Evolutionary conservation across 2,888 invertebrate genomes (phyloP).

Genomic region (Eupithecia insigniata): DNA sequence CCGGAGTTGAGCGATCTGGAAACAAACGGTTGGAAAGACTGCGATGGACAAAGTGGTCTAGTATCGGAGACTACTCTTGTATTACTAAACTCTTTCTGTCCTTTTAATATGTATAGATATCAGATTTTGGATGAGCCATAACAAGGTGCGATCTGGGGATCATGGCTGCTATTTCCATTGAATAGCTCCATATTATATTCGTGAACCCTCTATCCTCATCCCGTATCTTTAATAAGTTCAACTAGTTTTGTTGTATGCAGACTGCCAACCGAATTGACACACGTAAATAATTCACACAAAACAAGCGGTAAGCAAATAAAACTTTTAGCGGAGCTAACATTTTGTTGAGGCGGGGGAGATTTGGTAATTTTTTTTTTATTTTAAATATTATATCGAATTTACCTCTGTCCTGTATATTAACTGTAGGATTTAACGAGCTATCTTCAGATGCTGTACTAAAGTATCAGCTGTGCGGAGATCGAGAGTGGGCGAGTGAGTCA

Average conservation of each 20-base stretch:
- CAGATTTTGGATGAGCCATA: too few relatives aligned
- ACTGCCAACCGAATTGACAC: neutral
- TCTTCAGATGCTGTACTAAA: slow-evolving; percentile 15
- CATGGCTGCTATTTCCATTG: too few relatives aligned
- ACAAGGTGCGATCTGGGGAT: too few relatives aligned
- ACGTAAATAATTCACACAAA: neutral
- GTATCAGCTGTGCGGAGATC: slow-evolving; percentile 30
- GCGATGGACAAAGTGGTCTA: neutral
- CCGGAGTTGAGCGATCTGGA: neutral
- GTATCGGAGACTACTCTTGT: neutral
- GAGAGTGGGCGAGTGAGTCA: slow-evolving; percentile 67
- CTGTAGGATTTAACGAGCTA: neutral
- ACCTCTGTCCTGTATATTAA: neutral
- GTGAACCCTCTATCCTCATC: too few relatives aligned
- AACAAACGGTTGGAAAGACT: neutral
- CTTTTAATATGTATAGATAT: too few relatives aligned
- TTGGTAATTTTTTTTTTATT: too few relatives aligned
- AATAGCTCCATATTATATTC: too few relatives aligned
- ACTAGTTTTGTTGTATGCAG: neutral
- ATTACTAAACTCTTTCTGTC: too few relatives aligned
- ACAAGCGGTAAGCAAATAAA: neutral
- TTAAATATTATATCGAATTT: neutral
- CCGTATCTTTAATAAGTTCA: too few relatives aligned
- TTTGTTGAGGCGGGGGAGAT: neutral
- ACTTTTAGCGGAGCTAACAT: neutral